A percentile compares a stretch with the other conserved stretches of the same genome.
phyloP scores from a whole-genome alignment of 2,113 vertebrate species.

The Ailurus styani region DNA sequence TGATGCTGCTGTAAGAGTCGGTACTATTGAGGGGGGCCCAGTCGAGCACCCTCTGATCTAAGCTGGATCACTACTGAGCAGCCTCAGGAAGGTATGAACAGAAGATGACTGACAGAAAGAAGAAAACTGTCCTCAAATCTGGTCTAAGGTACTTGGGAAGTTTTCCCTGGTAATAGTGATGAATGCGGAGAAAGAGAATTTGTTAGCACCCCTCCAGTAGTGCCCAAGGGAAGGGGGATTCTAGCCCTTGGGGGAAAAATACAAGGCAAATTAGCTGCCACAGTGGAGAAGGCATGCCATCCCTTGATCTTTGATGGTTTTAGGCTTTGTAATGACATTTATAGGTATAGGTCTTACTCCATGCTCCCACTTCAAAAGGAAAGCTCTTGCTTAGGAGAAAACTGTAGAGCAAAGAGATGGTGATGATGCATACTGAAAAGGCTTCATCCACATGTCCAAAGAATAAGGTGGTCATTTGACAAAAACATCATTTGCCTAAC shows the following conservation, averaged over 20 bases:
- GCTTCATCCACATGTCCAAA: not conserved
- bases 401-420: not conserved
- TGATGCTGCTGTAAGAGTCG: not conserved
- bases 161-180: not conserved
- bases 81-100: not conserved
- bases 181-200: not conserved
- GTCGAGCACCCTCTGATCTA: not conserved
- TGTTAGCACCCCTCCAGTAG: not conserved
- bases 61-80: not conserved
- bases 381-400: not conserved
- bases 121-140: not conserved
- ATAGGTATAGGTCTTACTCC: not conserved
- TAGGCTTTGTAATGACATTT: not conserved
- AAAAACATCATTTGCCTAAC: not conserved
- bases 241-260: not conserved
- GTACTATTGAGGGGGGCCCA: not conserved
- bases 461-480: not conserved
- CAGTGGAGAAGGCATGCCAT: not conserved
- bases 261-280: not conserved
- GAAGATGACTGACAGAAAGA: not conserved
- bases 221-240: not conserved
- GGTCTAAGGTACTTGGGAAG: not conserved
- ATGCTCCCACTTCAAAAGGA: not conserved
- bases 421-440: not conserved
- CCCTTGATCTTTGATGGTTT: not conserved